Percentiles rank a stretch among this genome's conserved stretches.
phyloP scores from a whole-genome alignment of 2,113 vertebrate species.

The Galbula dea region DNA sequence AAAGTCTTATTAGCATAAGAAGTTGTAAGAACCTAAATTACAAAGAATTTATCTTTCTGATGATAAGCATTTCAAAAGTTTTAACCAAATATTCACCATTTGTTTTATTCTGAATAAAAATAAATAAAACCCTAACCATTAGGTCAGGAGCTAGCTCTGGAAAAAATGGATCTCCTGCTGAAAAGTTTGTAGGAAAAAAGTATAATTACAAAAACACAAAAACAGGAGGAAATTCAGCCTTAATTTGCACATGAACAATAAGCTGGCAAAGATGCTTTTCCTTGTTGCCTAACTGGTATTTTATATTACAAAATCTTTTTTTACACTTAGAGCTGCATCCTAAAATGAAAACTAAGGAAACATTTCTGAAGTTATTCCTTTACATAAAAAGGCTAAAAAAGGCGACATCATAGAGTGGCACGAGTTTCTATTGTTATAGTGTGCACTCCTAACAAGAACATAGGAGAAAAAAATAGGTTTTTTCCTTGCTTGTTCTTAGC shows the following conservation, averaged over 20 bases:
- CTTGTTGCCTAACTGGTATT: not conserved
- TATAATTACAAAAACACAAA: not conserved
- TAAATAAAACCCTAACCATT: not conserved
- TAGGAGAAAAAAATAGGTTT: not conserved
- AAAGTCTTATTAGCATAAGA: not conserved
- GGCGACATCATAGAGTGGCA: not conserved
- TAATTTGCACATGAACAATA: conserved; percentile 14
- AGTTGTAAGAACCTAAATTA: not conserved
- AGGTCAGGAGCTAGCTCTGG: not conserved
- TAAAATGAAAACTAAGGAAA: not conserved
- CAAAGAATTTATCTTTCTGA: not conserved
- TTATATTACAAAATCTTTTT: not conserved
- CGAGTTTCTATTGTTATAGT: not conserved
- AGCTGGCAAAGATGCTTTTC: not conserved
- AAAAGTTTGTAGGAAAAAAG: not conserved
- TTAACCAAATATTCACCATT: not conserved
- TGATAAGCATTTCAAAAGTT: not conserved
- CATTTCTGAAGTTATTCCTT: not conserved
- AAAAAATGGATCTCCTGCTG: not conserved
- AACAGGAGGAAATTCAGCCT: not conserved
- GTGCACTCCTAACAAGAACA: not conserved
- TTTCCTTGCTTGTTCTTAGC: not conserved
- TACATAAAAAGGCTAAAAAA: not conserved
- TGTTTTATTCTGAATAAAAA: not conserved
- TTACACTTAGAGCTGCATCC: not conserved